Evolutionary conservation across 2,113 vertebrate genomes (phyloP), one percentile per base, ranked within the genome.

Genomic region (Mormoops blainvillei): DNA sequence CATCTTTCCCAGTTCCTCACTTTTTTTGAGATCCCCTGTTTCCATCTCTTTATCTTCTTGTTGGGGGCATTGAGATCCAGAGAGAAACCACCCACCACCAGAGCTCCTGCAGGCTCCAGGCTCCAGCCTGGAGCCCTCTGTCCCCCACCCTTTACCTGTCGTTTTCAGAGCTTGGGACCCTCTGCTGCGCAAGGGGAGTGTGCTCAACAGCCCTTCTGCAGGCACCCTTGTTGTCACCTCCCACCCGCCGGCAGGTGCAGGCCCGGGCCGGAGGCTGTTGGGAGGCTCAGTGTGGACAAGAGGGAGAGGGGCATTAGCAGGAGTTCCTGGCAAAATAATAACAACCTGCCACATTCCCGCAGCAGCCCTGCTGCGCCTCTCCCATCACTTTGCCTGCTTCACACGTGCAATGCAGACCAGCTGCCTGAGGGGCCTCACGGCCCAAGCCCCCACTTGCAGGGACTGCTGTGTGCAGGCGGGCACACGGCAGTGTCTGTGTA

Each of bases 291-390:
- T 63, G 12, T 77, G 63, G 41, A 50, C 54, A 70, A 84, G 74
- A 82, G 58, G 43, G 52, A 90, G 85, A 77, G 80, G 73, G 80
- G 74, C 67, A 78, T 14, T 67, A 73, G 87, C 1, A 14, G 86
- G 95, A 91, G 81, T 67, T 91, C 61, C 89, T 10, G n/a, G 88
- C 63, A 92, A 89, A 95, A 84, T 97, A 95, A 95, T 96, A 83
- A 94, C 67, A 85, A 9, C 1, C 22, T 86, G 90, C 87, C 92
- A 28, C 50, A 11, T 91, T 83, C 36, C 54, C 63, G 67, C 67
- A n/a, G 3, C 31, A 83, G 77, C 68, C 85, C 96, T 74, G 91
- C 91, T 89, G 63, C 0, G 82, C 67, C 83, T 88, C 81, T 84
- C 52, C 92, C 83, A 12, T 81, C 87, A 45, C 70, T 93, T 61